A percentile compares a stretch with the other conserved stretches of the same genome.
phyloP scores from a whole-genome alignment of 1,140 invertebrate species.

The Drosophila takahashii region DNA sequence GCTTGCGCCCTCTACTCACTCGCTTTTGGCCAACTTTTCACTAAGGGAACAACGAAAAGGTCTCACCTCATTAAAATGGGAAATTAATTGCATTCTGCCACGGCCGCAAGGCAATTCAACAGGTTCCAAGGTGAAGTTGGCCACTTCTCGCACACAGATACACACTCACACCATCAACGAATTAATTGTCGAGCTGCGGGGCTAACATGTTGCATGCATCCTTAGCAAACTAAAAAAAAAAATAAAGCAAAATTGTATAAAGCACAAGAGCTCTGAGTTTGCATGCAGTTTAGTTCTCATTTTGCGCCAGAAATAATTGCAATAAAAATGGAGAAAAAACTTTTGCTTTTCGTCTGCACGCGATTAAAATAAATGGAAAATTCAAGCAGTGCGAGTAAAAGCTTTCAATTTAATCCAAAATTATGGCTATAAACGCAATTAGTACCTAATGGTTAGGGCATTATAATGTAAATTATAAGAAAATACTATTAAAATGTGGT shows the following conservation, averaged over 20 bases:
- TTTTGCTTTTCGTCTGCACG: slow-evolving; percentile 51
- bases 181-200: slow-evolving; percentile 56
- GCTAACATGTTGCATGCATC: slow-evolving; percentile 75
- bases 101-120: slow-evolving; percentile 66
- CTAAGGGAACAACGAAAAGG: slow-evolving; percentile 52
- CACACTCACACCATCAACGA: slow-evolving; percentile 8
- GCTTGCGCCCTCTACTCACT: slow-evolving; percentile 2
- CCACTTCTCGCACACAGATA: slow-evolving; percentile 45
- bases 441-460: not conserved
- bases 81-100: slow-evolving; percentile 69
- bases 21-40: slow-evolving; percentile 25
- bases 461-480: not conserved
- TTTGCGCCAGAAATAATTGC: slow-evolving; percentile 70
- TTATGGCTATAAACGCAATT: not conserved
- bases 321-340: slow-evolving; percentile 42
- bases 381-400: slow-evolving; percentile 11
- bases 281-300: slow-evolving; percentile 66
- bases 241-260: slow-evolving; percentile 18
- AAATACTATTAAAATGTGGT: not conserved
- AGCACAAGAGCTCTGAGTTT: slow-evolving; percentile 32
- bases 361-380: slow-evolving; percentile 48
- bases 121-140: slow-evolving; percentile 74
- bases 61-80: slow-evolving; percentile 58
- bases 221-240: slow-evolving; percentile 27
- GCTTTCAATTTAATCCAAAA: slow-evolving; percentile 18